Evolutionary conservation across 37 sponge, comb jelly and placozoan genomes (phyloP), one percentile per base, ranked within the genome.

Genomic region (Lycopodina hypogea): DNA sequence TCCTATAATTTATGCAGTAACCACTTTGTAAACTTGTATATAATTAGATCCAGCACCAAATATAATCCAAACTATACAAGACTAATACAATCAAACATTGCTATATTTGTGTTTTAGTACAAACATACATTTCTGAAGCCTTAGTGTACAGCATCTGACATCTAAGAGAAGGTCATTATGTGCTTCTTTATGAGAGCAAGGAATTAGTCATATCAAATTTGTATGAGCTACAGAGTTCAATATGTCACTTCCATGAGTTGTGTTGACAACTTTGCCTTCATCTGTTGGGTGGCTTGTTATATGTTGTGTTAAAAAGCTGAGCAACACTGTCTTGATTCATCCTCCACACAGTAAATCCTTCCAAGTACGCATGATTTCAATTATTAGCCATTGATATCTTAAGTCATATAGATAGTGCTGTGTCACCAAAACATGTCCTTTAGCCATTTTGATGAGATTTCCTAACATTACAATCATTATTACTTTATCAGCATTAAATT

Each of bases 131-230:
- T 63, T 18, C 68, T 78, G 78, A 4, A 65, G 14, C 78, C 68
- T 11, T 78, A 37, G 26, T 65, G 66, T 63, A 65, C 78, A 64
- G 78, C 78, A 78, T 78, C 68, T 65, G 68, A 11, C 83, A 71
- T 81, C 61, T 18, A 81, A 73, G 18, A 81, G 50, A 6, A 81
- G 38, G 30, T 73, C 63, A 29, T 60, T 81, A 42, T 81, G 73
- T 14, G 82, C 74, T 53, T 81, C 82, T 58, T 73, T 24, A 24
- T 58, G 59, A 14, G 59, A 67, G 72, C 81, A 81, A 18, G 67
- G 67, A 33, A 53, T 56, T 7, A 74, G 57, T n/a, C 41, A 45
- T 28, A 6, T 50, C n/a, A 77, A 4, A 38, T 78, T 30, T 21
- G 68, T 65, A 66, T 63, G 48, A 67, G 14, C 59, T 14, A 58